phyloP scores from a whole-genome alignment of 37 sponge, comb jelly and placozoan genomes.

The Theonella swinhoei region DNA sequence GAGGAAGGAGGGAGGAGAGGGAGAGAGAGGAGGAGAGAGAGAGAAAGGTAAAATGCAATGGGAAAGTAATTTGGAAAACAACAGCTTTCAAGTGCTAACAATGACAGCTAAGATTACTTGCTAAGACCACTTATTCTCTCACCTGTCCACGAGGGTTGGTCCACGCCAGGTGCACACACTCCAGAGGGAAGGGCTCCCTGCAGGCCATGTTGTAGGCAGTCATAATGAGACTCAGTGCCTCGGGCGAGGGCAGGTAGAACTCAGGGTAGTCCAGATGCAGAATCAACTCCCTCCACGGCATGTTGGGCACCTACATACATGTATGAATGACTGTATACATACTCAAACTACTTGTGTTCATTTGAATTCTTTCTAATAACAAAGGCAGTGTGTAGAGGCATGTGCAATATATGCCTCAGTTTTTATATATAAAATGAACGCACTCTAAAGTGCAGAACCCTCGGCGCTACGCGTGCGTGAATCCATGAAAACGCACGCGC shows the following conservation, averaged over 20 bases:
- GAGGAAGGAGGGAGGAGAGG: neutral
- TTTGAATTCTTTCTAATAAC: too few species aligned
- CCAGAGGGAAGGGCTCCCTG: conserved; percentile 83
- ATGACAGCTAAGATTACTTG: too few species aligned
- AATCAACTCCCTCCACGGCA: conserved; percentile 95
- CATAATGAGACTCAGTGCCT: conserved; percentile 85
- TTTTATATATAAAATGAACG: too few species aligned
- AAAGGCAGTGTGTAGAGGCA: too few species aligned
- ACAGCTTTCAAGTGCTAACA: neutral
- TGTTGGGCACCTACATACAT: conserved; percentile 51
- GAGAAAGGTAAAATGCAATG: neutral
- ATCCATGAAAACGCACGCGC: too few species aligned
- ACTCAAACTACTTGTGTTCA: too few species aligned
- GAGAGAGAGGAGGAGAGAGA: neutral
- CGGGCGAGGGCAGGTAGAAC: conserved; percentile 84
- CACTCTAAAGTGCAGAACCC: too few species aligned
- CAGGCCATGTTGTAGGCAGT: conserved; percentile 70
- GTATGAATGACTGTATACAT: neutral
- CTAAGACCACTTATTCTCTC: neutral
- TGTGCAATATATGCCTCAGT: too few species aligned
- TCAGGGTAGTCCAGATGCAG: conserved; percentile 91
- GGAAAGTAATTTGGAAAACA: neutral
- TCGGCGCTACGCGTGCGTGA: too few species aligned
- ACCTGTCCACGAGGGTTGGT: conserved; percentile 77
- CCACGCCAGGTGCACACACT: conserved; percentile 77